Evolutionary conservation across 1,140 invertebrate species (phyloP), one percentile per base, ranked within the genome.

Genomic region (Aphaenogaster floridana): DNA sequence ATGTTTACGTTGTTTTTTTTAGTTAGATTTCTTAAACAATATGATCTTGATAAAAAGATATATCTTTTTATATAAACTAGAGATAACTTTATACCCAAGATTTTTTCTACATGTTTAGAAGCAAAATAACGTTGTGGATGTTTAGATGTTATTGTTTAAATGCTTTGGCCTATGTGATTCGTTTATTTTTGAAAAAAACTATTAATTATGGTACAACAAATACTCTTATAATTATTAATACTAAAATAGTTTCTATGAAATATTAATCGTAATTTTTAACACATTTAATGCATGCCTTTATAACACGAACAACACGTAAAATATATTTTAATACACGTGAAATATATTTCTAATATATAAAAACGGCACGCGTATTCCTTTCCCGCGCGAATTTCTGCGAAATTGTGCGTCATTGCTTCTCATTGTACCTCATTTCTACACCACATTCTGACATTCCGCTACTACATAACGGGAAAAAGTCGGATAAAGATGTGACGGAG

Each of bases 381-480:
- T 17, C 15, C 28, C 59, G 28, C 3, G 48, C 42, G 42, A 84
- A 61, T 84, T 74, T 50, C 59, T 13, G 48, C 59, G 15, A 42
- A 84, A 63, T 61, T 76, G 42, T 77, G 72, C 57, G 57, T 64
- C 81, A 57, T 77, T 85, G 54, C 59, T 76, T 50, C 13, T 74
- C 79, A 81, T 81, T 81, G 64, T 81, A 50, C 54, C 64, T 59
- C 57, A 71, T 71, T 81, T 71, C 21, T n/a, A 34, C 79, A 52
- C 21, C 45, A 69, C 9, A 6, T 71, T 52, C 66, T 45, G 79
- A 72, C 80, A 28, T 74, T 59, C 61, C 68, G 54, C 36, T 39
- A 13, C 36, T 50, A 17, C 36, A 17, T 48, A 28, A 42, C 63
- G n/a, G n/a, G 45, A 36, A 17, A 48, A 59, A 74, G 52, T 72